Evolutionary conservation across 2,888 invertebrate species (phyloP), one percentile per base, ranked within the genome.

Genomic region (Philereme transversata): DNA sequence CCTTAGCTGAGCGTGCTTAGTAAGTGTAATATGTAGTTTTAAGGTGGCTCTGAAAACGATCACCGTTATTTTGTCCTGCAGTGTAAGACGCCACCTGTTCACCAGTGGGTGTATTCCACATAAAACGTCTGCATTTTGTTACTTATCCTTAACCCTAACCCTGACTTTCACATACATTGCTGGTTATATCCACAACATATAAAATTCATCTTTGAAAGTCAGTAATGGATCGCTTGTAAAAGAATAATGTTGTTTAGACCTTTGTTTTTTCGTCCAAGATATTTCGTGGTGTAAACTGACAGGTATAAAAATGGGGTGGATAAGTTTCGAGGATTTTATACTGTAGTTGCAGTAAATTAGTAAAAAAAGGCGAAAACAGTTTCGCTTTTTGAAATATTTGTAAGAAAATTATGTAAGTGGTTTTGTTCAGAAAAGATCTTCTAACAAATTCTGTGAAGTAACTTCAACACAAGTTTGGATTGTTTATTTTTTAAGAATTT

Each of bases 61-160:
- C 3, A 10, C 49, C 36, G 22, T 59, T 58, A 51, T 57, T 59
- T 54, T 58, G 63, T 51, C 63, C 38, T 8, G 57, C 56, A 61
- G 54, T 67, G 49, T 54, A 63, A 48, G 49, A 40, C 34, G 54
- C 63, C 66, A 67, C 66, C 66, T 67, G 66, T 60, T 61, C 34
- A 38, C 48, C 58, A 56, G 58, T 65, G 58, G 64, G 64, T 65
- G 65, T 62, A 59, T 59, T 62, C 53, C 62, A 60, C 62, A 57
- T 49, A 51, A 51, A 57, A 50, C 55, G 57, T 60, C 65, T 60
- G 54, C 57, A 60, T 51, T 60, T 54, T 38, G 48, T 60, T 40
- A 54, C 51, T 58, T 49, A 49, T 51, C 48, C 10, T 35, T 8
- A 55, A 54, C 10, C 35, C 48, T 10, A n/a, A 6, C 7, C 0